Conservation (phyloP, 2,113 vertebrate species). For the Boulengeromyrus knoepffleri region DNA sequence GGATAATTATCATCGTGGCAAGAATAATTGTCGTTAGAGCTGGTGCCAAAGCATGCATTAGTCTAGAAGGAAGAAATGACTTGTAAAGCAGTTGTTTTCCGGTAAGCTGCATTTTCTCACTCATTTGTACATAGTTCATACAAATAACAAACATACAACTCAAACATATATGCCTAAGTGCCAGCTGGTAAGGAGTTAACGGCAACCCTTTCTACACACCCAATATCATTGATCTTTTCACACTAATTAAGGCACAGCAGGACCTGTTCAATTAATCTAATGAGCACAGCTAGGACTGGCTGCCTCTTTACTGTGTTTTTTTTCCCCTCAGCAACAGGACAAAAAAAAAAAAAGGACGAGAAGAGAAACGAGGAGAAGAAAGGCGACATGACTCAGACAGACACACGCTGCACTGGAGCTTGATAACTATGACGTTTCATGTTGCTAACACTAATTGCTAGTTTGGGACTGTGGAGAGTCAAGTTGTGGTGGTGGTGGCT, state of each 20-base stretch:
- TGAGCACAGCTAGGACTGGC: constrained; percentile 42
- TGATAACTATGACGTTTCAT: neutral
- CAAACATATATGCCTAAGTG: neutral
- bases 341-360: neutral
- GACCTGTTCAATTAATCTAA: constrained; percentile 60
- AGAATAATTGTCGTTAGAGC: neutral
- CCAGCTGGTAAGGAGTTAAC: constrained; percentile 40
- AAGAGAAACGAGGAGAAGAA: neutral
- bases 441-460: neutral
- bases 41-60: neutral
- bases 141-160: neutral
- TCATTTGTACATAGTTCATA: neutral
- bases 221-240: constrained; percentile 56
- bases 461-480: neutral
- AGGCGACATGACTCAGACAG: neutral
- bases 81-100: neutral
- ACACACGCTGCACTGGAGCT: neutral
- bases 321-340: neutral
- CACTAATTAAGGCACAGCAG: constrained; percentile 61
- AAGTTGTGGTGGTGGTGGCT: neutral
- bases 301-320: constrained; percentile 17
- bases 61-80: neutral
- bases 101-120: neutral
- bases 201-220: constrained; percentile 35
- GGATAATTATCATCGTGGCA: neutral